Conservation (phyloP, 2,113 vertebrate genomes). For the Lota lota region DNA sequence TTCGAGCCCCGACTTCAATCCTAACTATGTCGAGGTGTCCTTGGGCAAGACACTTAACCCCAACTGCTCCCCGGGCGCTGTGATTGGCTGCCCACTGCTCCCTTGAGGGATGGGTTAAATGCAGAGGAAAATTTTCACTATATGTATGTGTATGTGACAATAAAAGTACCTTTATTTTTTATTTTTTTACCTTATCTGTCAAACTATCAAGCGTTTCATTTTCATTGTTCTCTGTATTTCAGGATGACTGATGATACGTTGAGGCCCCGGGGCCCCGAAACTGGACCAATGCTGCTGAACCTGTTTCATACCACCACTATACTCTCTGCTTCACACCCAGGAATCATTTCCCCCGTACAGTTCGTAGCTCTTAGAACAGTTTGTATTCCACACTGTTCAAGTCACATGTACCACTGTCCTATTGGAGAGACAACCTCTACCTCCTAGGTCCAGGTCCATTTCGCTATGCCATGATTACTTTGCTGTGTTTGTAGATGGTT, state of each 20-base stretch:
- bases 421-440: background rate
- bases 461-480: background rate
- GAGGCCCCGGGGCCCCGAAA: constrained; percentile 44
- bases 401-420: background rate
- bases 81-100: too few species aligned
- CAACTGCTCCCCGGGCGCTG: too few species aligned
- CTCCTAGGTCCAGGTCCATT: background rate
- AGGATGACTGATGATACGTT: constrained; percentile 32
- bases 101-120: too few species aligned
- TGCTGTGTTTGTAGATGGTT: background rate
- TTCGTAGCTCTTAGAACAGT: constrained; percentile 3
- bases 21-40: too few species aligned
- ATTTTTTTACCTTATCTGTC: too few species aligned
- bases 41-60: too few species aligned
- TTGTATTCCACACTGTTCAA: too few species aligned
- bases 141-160: too few species aligned
- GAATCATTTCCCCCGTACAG: constrained; percentile 21
- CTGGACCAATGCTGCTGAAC: constrained; percentile 74
- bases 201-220: too few species aligned
- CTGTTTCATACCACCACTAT: constrained; percentile 17
- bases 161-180: too few species aligned
- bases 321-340: constrained; percentile 34
- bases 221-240: background rate
- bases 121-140: too few species aligned
- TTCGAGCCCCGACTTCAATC: too few species aligned